These are phyloP conservation scores for Sebastes diaconus DNA, from an alignment of 2,797 vertebrate species.

Conservation along the genomic window DNA sequence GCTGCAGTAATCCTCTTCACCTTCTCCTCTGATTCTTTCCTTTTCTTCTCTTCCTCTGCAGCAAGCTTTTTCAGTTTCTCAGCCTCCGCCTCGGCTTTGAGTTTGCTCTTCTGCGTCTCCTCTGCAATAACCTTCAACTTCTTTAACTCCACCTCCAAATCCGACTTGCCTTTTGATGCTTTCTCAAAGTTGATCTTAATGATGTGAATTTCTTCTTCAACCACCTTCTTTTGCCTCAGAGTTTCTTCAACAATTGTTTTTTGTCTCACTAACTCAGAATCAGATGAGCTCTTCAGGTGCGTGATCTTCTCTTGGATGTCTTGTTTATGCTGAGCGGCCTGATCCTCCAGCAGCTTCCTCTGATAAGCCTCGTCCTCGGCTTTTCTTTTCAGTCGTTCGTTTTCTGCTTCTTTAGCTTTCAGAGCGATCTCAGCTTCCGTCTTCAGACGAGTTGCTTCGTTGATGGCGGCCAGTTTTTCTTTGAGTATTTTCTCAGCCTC, in stretches of 20 bases:
- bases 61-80: conserved; percentile 88
- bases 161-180: conserved; percentile 88
- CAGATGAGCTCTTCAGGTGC: conserved; percentile 88
- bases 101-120: conserved; percentile 89
- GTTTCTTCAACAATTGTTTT: conserved; percentile 93
- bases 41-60: conserved; percentile 88
- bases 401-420: conserved; percentile 96
- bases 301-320: conserved; percentile 93
- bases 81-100: conserved; percentile 89
- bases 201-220: conserved; percentile 94
- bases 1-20: conserved; percentile 89
- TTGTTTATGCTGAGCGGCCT: conserved; percentile 92
- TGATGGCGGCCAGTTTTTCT: conserved; percentile 92
- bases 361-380: conserved; percentile 96
- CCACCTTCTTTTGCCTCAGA: conserved; percentile 87
- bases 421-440: conserved; percentile 92
- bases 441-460: conserved; percentile 90
- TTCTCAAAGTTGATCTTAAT: conserved; percentile 92
- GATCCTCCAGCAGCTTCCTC: conserved; percentile 92
- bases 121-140: conserved; percentile 89
- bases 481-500: conserved; percentile 94
- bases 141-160: conserved; percentile 90
- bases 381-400: conserved; percentile 91
- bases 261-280: conserved; percentile 89
- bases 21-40: conserved; percentile 92